Base-by-base conservation (phyloP, 2,113 vertebrate genomes). In the Atlantisia rogersi region DNA sequence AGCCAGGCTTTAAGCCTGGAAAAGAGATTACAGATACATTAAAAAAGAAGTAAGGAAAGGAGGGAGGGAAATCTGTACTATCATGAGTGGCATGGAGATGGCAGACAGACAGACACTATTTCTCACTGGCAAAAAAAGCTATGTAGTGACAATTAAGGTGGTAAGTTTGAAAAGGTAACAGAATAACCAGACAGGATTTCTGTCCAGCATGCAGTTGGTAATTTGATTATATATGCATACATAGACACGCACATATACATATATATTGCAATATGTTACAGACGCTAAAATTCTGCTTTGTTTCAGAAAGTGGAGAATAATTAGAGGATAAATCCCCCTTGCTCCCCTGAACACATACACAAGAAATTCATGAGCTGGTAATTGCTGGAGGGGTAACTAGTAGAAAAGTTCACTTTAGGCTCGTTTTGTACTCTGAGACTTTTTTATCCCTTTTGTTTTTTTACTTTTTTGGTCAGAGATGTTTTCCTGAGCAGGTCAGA, bases 21-120 rank as follows among this genome's bases (percentile, higher is more conserved):
- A 53, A 26, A 53, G 13, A 59, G 31, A 35, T 19, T 6, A 18
- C 15, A 31, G 20, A 2, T 53, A 52, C 0, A 1, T 52, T 52
- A 16, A 56, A 26, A 15, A n/a, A 39, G 44, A 46, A 46, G 17
- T 46, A 46, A 46, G 44, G 31, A 55, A 40, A 14, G 6, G 20
- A 39, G 15, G 16, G 21, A 35, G 21, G 11, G 19, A 74, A 76
- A 42, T 16, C 10, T 40, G 0, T 42, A 6, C 4, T 11, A 8
- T 9, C 0, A 1, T n/a, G 32, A 53, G 17, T 9, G 11, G 22
- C 42, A 39, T 8, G 37, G 63, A n/a, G 8, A 6, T 15, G 26
- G 37, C 42, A 60, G 39, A 11, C 3, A 46, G 29, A 5, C 24
- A 44, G 55, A 1, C 12, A 19, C 40, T 70, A 16, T 46, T 82